Evolutionary conservation across 2,888 invertebrate species (phyloP).

Genomic region (Deilephila porcellus): DNA sequence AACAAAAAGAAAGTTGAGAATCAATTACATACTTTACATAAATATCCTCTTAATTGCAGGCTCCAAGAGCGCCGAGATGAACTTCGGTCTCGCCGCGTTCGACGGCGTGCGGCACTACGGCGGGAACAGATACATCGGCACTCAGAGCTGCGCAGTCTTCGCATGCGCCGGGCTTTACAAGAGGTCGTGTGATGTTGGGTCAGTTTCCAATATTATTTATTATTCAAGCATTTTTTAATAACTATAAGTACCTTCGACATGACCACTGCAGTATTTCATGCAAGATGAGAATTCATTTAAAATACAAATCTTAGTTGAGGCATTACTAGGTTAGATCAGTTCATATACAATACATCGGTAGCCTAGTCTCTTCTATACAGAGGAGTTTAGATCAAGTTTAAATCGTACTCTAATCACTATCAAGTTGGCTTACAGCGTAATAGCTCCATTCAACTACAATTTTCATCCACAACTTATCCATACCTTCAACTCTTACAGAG

Average conservation of each 20-base stretch:
- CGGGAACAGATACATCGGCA: conserved; percentile 51
- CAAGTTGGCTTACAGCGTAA: no score
- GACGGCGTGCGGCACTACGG: conserved; percentile 55
- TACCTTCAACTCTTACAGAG: conserved; percentile 53
- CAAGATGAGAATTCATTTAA: no score
- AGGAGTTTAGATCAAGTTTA: no score
- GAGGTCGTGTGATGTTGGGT: conserved; percentile 59
- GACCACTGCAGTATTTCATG: no score
- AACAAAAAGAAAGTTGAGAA: neutral
- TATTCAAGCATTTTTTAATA: neutral
- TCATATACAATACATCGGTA: no score
- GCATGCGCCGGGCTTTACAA: conserved; percentile 61
- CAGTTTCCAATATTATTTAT: conserved; percentile 34
- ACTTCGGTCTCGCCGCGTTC: conserved; percentile 60
- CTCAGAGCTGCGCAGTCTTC: conserved; percentile 60
- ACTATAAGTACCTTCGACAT: neutral
- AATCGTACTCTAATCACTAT: no score
- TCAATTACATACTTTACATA: neutral
- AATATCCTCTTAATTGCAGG: conserved; percentile 44
- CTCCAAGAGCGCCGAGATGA: conserved; percentile 41
- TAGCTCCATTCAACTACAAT: no score
- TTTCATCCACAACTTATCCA: neutral
- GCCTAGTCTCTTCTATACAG: no score
- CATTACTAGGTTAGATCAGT: no score
- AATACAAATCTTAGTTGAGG: no score